Conservation (phyloP, 2,888 invertebrate genomes). For the Troilus luridus region DNA sequence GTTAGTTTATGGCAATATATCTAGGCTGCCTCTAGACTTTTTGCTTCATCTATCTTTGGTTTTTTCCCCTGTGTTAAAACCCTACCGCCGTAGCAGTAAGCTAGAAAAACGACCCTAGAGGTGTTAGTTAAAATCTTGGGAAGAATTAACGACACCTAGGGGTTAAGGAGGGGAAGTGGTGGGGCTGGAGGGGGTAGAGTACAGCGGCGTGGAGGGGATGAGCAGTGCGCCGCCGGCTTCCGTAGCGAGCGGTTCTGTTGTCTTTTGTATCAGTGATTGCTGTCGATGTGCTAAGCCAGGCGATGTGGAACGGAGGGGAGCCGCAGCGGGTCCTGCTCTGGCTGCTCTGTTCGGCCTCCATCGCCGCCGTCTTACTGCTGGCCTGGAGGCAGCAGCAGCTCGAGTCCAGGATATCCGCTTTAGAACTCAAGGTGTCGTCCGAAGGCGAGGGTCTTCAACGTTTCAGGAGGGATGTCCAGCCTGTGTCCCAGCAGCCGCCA, state of each 20-base stretch:
- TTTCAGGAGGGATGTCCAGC: slow-evolving; percentile 40
- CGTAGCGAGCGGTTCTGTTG: slow-evolving; percentile 13
- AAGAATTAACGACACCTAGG: slow-evolving; percentile 17
- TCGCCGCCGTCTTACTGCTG: background rate
- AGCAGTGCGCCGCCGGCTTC: slow-evolving; percentile 35
- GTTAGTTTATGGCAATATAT: background rate
- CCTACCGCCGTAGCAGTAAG: background rate
- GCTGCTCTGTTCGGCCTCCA: background rate
- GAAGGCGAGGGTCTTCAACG: background rate
- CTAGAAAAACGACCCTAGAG: slow-evolving; percentile 6
- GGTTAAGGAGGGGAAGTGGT: background rate
- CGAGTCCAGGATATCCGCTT: slow-evolving; percentile 46
- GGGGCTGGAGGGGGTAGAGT: background rate
- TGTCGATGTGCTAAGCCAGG: slow-evolving; percentile 37
- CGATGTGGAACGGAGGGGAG: slow-evolving; percentile 54
- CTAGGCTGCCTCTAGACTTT: no score
- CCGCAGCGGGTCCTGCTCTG: slow-evolving; percentile 38
- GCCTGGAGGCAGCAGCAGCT: slow-evolving; percentile 51
- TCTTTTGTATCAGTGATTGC: background rate
- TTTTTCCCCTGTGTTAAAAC: background rate
- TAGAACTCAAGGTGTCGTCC: slow-evolving; percentile 8
- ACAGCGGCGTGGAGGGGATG: slow-evolving; percentile 6
- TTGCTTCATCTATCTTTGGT: background rate
- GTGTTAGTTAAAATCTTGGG: background rate
- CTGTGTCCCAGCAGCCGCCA: background rate